Evolutionary conservation across 2,888 invertebrate genomes (phyloP), one percentile per base, ranked within the genome.

Genomic region (Xestia xanthographa): DNA sequence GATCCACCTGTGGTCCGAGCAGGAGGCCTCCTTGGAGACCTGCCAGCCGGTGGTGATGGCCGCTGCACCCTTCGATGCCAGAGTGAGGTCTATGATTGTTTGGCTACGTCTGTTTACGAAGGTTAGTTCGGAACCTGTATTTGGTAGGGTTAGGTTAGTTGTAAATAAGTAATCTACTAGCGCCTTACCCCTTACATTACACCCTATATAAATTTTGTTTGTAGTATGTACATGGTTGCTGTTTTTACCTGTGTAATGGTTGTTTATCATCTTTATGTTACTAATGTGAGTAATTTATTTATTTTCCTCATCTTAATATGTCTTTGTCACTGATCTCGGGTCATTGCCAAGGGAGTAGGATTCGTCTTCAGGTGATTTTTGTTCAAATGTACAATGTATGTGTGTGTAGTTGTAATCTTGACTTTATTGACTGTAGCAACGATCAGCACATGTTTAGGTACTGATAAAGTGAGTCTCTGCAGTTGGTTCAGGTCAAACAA

Each of bases 171-270:
- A n/a, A n/a, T n/a, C n/a, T n/a, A n/a, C n/a, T n/a, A n/a, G n/a
- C n/a, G n/a, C n/a, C n/a, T n/a, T n/a, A n/a, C n/a, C n/a, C n/a
- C n/a, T n/a, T n/a, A n/a, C n/a, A n/a, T n/a, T n/a, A n/a, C n/a
- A n/a, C n/a, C n/a, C n/a, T n/a, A 78, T 77, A 78, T 77, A 77
- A 41, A 29, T 68, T 62, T 60, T 56, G 48, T 68, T 68, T 56
- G 22, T 26, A 14, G 17, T 62, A 62, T 9, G 26, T 45, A 66
- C n/a, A n/a, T n/a, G n/a, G n/a, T n/a, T n/a, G 8, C 12, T 56
- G 14, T 58, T 63, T 72, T 70, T 50, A 71, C 74, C 48, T 68
- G 50, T 67, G 5, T 34, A 77, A 41, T 68, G 45, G 29, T 63
- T 75, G 58, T 53, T 79, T 68, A 58, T 65, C 45, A 43, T 41